A percentile compares a stretch with the other conserved stretches of the same genome.
phyloP scores from a whole-genome alignment of 2,113 vertebrate species.

The Neopipo cinnamomea region DNA sequence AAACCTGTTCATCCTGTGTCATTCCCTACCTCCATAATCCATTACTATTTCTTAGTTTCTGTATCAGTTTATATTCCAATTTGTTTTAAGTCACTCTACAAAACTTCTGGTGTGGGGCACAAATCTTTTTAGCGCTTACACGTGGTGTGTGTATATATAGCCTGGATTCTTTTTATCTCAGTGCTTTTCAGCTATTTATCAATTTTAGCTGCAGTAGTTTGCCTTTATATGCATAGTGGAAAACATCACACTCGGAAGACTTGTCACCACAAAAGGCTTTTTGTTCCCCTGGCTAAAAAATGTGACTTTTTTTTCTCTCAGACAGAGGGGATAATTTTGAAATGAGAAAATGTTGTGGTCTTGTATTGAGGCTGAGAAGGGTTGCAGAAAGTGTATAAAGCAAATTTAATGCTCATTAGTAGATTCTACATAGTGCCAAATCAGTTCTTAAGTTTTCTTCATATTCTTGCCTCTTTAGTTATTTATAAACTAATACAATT shows the following conservation, averaged over 20 bases:
- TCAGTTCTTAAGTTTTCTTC: not conserved
- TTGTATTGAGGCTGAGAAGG: not conserved
- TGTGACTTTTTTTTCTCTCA: not conserved
- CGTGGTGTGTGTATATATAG: not conserved
- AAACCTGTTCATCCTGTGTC: not conserved
- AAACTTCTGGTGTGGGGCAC: not conserved
- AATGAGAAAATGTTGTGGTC: not conserved
- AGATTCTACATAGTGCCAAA: not conserved
- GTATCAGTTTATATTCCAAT: not conserved
- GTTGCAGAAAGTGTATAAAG: not conserved
- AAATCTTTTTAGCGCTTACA: not conserved
- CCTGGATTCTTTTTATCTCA: not conserved
- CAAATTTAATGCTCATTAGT: not conserved
- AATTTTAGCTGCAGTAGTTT: not conserved
- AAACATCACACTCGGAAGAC: not conserved
- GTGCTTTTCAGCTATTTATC: not conserved
- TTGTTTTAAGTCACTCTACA: not conserved
- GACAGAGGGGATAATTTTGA: not conserved
- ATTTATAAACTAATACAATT: not conserved
- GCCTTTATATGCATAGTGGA: not conserved
- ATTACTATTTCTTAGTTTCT: not conserved
- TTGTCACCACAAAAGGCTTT: not conserved
- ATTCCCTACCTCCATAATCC: not conserved
- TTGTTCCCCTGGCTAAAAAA: conserved; percentile 4
- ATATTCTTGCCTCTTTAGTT: not conserved